Evolutionary conservation across 53 echinoderm and acorn worm species (phyloP), one percentile per base, ranked within the genome.

Genomic region (Glandiceps talaboti): DNA sequence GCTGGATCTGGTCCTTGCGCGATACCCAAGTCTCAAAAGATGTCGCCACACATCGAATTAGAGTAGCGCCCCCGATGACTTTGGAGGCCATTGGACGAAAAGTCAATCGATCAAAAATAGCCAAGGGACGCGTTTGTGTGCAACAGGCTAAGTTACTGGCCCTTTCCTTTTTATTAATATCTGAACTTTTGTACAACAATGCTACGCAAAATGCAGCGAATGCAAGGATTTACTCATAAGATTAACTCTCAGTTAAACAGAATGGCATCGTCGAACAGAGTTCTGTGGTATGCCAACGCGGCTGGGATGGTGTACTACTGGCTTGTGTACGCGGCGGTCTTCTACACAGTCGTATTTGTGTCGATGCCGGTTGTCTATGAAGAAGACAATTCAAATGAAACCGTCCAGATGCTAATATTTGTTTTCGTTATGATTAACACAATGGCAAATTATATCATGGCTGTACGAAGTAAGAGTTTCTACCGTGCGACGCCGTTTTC

Each of bases 381-480:
- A n/a, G n/a, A n/a, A n/a, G n/a, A n/a, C n/a, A n/a, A 45, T 6
- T 45, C 64, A 12, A 12, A 45, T 20, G 6, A 45, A 45, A 45
- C 6, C 20, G 20, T 45, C 64, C 64, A 45, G 64, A 12, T 20
- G 20, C 6, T 45, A 20, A 20, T 45, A 20, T 45, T 45, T 45
- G 6, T 45, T 45, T 78, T 82, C n/a, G 73, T 86, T 25, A 25
- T 83, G 1, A 30, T 81, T 32, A 90, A 74, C 76, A 90, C 87
- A 84, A 81, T 84, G 73, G 28, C 83, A 79, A 94, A 94, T 75
- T 94, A 92, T 77, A 30, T 92, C 30, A 32, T 89, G 1, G 81
- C 89, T 30, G 28, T 82, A n/a, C 74, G 81, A 33, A 90, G 78
- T 26, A 81, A 85, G 1, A 78, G 89, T 0, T 84, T 76, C 73